Evolutionary conservation across 1,140 invertebrate genomes (phyloP).

Genomic region (Archegozetes longisetosus): DNA sequence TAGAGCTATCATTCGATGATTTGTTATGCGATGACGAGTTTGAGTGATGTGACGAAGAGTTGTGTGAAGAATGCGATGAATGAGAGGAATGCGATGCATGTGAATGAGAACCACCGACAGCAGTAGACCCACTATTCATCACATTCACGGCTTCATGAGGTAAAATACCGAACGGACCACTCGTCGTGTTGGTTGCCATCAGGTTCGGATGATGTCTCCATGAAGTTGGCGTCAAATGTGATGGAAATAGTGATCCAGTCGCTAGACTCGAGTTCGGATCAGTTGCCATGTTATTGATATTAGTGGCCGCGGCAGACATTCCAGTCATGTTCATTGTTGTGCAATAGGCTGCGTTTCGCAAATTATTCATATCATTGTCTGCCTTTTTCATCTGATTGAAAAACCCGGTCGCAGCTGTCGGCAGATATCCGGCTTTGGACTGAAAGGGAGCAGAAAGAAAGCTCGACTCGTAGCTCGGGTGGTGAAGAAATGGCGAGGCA

Average conservation of each 20-base stretch:
- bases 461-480: background rate
- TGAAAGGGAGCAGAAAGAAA: background rate
- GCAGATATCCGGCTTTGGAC: background rate
- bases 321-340: background rate
- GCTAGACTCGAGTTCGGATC: background rate
- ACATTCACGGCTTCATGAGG: constrained; percentile 19
- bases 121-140: background rate
- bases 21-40: background rate
- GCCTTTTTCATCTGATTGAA: background rate
- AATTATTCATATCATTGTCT: background rate
- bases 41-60: background rate
- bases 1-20: background rate
- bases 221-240: background rate
- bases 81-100: background rate
- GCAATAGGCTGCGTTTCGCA: background rate
- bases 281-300: background rate
- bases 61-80: background rate
- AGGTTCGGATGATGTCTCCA: constrained; percentile 3
- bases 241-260: background rate
- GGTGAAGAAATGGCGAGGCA: background rate
- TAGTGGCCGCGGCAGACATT: background rate
- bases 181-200: background rate
- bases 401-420: background rate
- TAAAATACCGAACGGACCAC: constrained; percentile 18
- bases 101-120: background rate